Base-by-base conservation (phyloP, 2,888 invertebrate genomes). In the Linnaemya tessellans region DNA sequence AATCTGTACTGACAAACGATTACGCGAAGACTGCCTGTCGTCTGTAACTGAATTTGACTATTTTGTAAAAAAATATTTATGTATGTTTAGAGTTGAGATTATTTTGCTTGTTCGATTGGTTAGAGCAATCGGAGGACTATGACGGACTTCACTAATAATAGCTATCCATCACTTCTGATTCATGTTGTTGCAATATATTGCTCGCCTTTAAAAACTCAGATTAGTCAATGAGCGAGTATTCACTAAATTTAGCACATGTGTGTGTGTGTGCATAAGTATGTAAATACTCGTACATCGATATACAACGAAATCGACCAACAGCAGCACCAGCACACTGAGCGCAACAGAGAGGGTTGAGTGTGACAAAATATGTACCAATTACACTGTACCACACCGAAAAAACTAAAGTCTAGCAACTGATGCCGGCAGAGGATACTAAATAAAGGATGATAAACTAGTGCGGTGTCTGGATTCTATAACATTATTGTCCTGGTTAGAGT, bases 191-290 rank as follows among this genome's bases (percentile, higher is more conserved):
- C 41, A 43, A 13, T 43, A 43, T 43, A 43, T 54, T n/a, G 58
- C 25, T 38, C 11, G 35, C 35, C 20, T 46, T 74, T 64, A 38
- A 30, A 30, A 30, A 68, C 62, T 73, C 54, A 67, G 71, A 71
- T 84, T 84, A 84, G 80, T 77, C 80, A 84, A 79, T 70, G 51
- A 35, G 18, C 10, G 62, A 68, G 67, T 51, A 46, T 68, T 74
- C 68, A 74, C 43, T 51, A 56, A 38, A 62, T 74, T 83, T 79
- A 73, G 71, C 78, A 70, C 49, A 49, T 79, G 11, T 22, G n/a
- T 13, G 25, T 51, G 51, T 18, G 11, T 22, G n/a, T 13, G 25
- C 20, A 20, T 18, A 20, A 8, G 51, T 10, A 43, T 46, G 22
- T 10, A 8, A 38, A 38, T 38, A 9, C 30, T 30, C 1, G 38